These are phyloP conservation scores for Eulemur rufifrons DNA, from an alignment of 2,113 vertebrate species.

Conservation along the genomic window DNA sequence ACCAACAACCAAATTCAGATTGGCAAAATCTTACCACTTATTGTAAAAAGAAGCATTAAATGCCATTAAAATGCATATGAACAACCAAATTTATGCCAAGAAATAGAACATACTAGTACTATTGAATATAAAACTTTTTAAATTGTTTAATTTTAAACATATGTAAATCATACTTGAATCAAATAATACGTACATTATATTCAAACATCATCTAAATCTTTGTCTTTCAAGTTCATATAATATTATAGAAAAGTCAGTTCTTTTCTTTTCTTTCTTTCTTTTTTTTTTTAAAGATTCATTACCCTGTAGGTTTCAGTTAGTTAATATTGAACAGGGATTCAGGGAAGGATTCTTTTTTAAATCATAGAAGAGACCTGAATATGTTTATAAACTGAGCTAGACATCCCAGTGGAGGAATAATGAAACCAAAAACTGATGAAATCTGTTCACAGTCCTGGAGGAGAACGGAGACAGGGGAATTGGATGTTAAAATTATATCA, in stretches of 20 bases:
- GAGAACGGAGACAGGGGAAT: not conserved
- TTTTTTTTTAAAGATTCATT: not conserved
- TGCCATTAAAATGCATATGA: not conserved
- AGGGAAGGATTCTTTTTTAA: not conserved
- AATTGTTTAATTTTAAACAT: not conserved
- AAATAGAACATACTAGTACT: not conserved
- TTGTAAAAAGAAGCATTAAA: not conserved
- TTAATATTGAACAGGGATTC: slow-evolving; percentile 8
- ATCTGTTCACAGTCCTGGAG: not conserved
- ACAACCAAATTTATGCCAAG: not conserved
- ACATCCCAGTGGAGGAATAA: not conserved
- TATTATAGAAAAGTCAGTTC: not conserved
- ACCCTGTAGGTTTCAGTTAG: not conserved
- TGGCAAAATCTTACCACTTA: not conserved
- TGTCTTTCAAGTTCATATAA: not conserved
- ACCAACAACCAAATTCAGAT: not conserved
- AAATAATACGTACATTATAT: not conserved
- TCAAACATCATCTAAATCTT: not conserved
- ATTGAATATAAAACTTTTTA: not conserved
- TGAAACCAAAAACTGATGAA: not conserved
- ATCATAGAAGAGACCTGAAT: not conserved
- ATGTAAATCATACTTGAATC: not conserved
- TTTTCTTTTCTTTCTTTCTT: not conserved
- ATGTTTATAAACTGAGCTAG: not conserved
- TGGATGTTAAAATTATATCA: not conserved